phyloP scores from a whole-genome alignment of 2,113 vertebrate genomes.

The Pelobates fuscus region DNA sequence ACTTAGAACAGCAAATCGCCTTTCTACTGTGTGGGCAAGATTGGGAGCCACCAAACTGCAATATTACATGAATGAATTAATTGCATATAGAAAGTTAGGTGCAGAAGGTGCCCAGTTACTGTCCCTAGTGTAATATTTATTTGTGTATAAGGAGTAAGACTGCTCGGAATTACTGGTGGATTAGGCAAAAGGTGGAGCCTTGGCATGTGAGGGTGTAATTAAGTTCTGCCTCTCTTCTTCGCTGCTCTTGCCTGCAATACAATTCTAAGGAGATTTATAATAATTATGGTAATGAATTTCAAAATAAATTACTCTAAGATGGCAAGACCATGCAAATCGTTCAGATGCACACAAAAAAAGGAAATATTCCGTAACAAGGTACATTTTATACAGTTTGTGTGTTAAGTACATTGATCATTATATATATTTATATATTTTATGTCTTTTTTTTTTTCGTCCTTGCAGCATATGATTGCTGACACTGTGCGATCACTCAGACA shows the following conservation, averaged over 20 bases:
- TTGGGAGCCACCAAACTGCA: neutral
- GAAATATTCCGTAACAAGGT: no score
- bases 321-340: neutral
- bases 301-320: slow-evolving; percentile 4
- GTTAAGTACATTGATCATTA: no score
- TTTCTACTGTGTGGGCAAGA: slow-evolving; percentile 18
- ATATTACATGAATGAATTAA: neutral
- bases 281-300: slow-evolving; percentile 11
- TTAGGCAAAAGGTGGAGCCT: neutral
- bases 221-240: neutral
- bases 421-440: no score
- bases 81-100: neutral
- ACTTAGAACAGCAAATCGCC: neutral
- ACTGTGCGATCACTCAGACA: slow-evolving; percentile 86
- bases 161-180: neutral
- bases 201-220: neutral
- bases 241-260: neutral
- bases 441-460: slow-evolving; percentile 50
- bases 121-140: neutral
- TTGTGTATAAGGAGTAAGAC: neutral
- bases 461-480: slow-evolving; percentile 94
- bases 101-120: neutral
- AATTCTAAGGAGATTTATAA: slow-evolving; percentile 5
- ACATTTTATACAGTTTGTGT: no score
- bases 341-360: neutral